phyloP scores from a whole-genome alignment of 64 coral and sea anemone genomes.

The Exaiptasia diaphana region DNA sequence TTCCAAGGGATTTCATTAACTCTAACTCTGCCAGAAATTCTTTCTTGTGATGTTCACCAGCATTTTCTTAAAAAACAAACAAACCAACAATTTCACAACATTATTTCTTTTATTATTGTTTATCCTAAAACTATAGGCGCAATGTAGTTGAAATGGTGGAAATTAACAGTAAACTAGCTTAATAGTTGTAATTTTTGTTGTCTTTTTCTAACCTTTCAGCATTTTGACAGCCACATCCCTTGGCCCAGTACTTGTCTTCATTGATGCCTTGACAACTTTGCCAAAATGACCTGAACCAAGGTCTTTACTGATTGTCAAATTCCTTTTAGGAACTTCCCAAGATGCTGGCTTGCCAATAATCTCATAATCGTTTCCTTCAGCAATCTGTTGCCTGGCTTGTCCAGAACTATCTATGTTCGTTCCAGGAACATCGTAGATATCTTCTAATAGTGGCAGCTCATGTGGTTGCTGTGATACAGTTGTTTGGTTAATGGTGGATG shows the following conservation, averaged over 20 bases:
- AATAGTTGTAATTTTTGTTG: too few relatives aligned
- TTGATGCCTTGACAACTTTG: conserved; percentile 61
- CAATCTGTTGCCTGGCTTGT: not conserved
- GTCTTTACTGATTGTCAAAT: conserved; percentile 55
- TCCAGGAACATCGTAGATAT: too few relatives aligned
- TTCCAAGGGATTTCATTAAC: conserved; percentile 81
- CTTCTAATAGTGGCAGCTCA: too few relatives aligned
- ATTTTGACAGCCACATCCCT: conserved; percentile 89
- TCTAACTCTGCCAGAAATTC: conserved; percentile 88
- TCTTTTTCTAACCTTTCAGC: conserved; percentile 91
- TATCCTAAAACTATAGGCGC: too few relatives aligned
- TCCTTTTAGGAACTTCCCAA: conserved; percentile 83
- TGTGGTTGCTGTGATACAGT: too few relatives aligned
- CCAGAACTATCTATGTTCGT: too few relatives aligned
- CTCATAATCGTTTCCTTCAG: conserved; percentile 35
- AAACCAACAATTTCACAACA: too few relatives aligned
- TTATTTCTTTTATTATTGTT: too few relatives aligned
- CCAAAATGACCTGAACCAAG: conserved; percentile 88
- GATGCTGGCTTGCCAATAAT: conserved; percentile 30
- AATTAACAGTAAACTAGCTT: too few relatives aligned
- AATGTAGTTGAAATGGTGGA: too few relatives aligned
- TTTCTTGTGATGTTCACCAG: conserved; percentile 53
- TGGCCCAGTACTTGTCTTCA: conserved; percentile 49
- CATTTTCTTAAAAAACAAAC: conserved; percentile 58
- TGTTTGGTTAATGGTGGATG: too few relatives aligned